Evolutionary conservation across 2,888 invertebrate species (phyloP).

Genomic region (Tetragonula carbonaria): DNA sequence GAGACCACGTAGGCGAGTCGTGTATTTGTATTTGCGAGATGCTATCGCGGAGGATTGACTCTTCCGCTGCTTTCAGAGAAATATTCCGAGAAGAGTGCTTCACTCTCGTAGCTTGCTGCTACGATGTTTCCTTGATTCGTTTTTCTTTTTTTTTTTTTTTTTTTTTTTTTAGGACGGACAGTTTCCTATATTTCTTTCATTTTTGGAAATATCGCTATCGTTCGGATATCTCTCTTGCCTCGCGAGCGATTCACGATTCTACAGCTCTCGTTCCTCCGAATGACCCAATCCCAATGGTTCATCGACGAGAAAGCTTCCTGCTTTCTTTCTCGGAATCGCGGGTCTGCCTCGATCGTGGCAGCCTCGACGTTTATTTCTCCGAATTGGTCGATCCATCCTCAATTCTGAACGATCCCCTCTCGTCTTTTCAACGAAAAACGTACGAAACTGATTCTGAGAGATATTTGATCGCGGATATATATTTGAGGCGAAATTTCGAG

Average conservation of each 20-base stretch:
- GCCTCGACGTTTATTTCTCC: constrained; percentile 22
- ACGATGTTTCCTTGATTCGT: not conserved
- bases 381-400: constrained; percentile 4
- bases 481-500: too few relatives aligned
- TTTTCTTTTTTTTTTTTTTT: too few relatives aligned
- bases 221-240: not conserved
- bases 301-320: constrained; percentile 3
- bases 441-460: too few relatives aligned
- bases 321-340: constrained; percentile 1
- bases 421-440: too few relatives aligned
- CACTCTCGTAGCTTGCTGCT: not conserved
- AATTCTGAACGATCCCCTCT: constrained; percentile 18
- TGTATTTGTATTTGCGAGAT: too few relatives aligned
- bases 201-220: not conserved
- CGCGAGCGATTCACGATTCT: not conserved
- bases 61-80: not conserved
- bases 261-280: not conserved
- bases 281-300: constrained; percentile 14
- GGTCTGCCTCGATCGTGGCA: not conserved
- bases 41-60: too few relatives aligned
- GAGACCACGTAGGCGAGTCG: too few relatives aligned
- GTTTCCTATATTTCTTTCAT: not conserved
- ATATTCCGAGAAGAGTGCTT: not conserved
- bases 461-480: too few relatives aligned
- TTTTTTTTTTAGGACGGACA: too few relatives aligned